Evolutionary conservation across 2,113 vertebrate species (phyloP).

Genomic region (Halcyon malimbica): DNA sequence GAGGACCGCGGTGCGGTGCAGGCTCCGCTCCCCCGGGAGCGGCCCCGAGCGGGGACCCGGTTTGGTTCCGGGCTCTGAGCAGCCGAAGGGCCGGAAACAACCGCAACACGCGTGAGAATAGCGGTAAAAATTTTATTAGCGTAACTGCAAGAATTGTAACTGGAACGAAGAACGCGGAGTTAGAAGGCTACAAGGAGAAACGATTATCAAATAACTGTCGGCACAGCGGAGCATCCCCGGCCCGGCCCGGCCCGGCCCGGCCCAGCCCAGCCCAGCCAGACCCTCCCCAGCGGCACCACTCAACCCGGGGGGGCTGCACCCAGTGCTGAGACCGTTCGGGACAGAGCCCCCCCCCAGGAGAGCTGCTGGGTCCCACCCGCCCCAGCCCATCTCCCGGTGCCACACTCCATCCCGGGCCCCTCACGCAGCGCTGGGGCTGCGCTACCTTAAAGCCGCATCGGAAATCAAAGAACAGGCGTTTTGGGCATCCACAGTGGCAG

Average conservation of each 20-base stretch:
- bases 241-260: background rate
- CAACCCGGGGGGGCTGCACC: background rate
- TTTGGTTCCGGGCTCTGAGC: fast-evolving
- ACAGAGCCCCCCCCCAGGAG: background rate
- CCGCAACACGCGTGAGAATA: conserved; percentile 43
- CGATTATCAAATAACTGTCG: background rate
- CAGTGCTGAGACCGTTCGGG: too few species aligned
- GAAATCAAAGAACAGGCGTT: background rate
- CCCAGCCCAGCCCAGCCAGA: background rate
- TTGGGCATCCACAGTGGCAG: fast-evolving
- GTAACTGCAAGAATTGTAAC: conserved; percentile 77
- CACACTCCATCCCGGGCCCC: background rate
- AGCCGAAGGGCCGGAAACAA: background rate
- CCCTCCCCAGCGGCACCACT: background rate
- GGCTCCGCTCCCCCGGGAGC: background rate
- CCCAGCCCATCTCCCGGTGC: too few species aligned
- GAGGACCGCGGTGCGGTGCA: background rate
- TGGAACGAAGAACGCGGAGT: background rate
- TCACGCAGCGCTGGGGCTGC: background rate
- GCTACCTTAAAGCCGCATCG: background rate
- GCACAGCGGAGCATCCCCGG: background rate
- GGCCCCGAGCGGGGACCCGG: fast-evolving
- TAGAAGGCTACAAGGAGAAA: conserved; percentile 49
- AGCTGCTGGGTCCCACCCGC: background rate
- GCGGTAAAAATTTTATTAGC: conserved; percentile 82